phyloP scores from a whole-genome alignment of 2,888 invertebrate genomes.

The Eurytoma californica region DNA sequence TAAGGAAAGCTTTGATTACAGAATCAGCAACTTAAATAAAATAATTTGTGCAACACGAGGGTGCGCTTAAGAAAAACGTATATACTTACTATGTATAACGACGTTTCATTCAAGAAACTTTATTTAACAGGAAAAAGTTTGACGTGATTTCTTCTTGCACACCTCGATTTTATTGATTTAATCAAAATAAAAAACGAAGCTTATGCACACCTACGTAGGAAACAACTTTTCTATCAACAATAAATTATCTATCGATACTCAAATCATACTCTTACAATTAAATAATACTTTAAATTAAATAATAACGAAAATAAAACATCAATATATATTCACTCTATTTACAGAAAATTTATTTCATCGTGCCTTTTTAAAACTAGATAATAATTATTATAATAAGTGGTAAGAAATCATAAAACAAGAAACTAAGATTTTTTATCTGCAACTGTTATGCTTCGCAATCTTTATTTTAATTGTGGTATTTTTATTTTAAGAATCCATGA shows the following conservation, averaged over 20 bases:
- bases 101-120: slow-evolving; percentile 23
- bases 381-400: slow-evolving; percentile 48
- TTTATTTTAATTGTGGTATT: slow-evolving; percentile 44
- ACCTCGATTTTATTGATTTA: slow-evolving; percentile 43
- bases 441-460: slow-evolving; percentile 54
- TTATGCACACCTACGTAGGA: slow-evolving; percentile 43
- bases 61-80: slow-evolving; percentile 43
- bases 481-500: slow-evolving; percentile 69
- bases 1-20: neutral
- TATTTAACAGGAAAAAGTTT: slow-evolving; percentile 16
- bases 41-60: slow-evolving; percentile 36
- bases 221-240: slow-evolving; percentile 23
- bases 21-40: slow-evolving; percentile 35
- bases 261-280: slow-evolving; percentile 28
- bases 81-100: slow-evolving; percentile 46
- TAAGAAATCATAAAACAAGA: slow-evolving; percentile 64
- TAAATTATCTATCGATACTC: slow-evolving; percentile 35
- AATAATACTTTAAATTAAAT: slow-evolving; percentile 35
- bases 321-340: slow-evolving; percentile 72
- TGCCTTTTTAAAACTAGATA: slow-evolving; percentile 52
- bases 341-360: slow-evolving; percentile 71
- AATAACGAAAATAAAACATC: slow-evolving; percentile 49
- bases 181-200: slow-evolving; percentile 49
- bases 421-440: slow-evolving; percentile 43
- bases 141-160: slow-evolving; percentile 51